Evolutionary conservation across 2,888 invertebrate genomes (phyloP).

Genomic region (Scaeva pyrastri): DNA sequence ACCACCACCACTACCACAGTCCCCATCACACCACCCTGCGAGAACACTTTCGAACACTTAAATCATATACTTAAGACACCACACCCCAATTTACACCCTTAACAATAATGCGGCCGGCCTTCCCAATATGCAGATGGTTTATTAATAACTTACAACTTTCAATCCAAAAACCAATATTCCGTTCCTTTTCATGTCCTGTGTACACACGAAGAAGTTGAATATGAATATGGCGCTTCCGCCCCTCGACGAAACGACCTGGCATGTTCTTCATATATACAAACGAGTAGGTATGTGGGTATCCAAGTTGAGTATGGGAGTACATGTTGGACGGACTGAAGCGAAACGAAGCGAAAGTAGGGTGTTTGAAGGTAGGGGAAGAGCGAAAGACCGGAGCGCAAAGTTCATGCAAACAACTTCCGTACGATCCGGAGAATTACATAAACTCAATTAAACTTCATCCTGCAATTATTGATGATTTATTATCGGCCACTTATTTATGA

Average conservation of each 20-base stretch:
- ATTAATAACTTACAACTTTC: constrained; percentile 66
- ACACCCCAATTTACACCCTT: constrained; percentile 17
- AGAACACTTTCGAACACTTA: neutral
- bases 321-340: too few relatives aligned
- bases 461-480: constrained; percentile 76
- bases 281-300: neutral
- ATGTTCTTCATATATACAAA: neutral
- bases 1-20: too few relatives aligned
- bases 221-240: constrained; percentile 22
- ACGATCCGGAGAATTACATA: constrained; percentile 76
- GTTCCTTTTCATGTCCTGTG: constrained; percentile 23
- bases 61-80: constrained; percentile 42
- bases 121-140: constrained; percentile 52
- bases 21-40: neutral
- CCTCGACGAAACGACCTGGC: neutral
- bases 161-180: constrained; percentile 66
- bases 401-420: constrained; percentile 76
- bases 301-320: too few relatives aligned
- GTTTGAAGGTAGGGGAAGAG: too few relatives aligned
- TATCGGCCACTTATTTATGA: constrained; percentile 76
- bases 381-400: constrained; percentile 66
- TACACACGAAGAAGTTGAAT: constrained; percentile 38
- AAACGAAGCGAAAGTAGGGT: too few relatives aligned
- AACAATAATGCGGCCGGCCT: neutral
- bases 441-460: constrained; percentile 76